Evolutionary conservation across 2,888 invertebrate genomes (phyloP).

Genomic region (Noctua pronuba): DNA sequence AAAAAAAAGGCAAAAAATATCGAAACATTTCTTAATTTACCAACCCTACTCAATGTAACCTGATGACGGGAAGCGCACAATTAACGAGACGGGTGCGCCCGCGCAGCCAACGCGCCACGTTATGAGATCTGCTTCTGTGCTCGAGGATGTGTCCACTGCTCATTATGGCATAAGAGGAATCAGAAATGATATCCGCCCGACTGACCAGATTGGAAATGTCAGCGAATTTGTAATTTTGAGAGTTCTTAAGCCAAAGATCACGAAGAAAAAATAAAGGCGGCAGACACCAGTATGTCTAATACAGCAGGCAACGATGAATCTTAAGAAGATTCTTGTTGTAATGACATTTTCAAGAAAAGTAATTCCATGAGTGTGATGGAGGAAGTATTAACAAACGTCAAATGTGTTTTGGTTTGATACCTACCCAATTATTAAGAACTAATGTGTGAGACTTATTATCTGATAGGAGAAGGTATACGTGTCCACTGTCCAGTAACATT

Average conservation of each 20-base stretch:
- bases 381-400: neutral
- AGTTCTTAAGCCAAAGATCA: neutral
- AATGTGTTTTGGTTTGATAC: neutral
- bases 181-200: slow-evolving; percentile 50
- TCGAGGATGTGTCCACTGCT: slow-evolving; percentile 54
- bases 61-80: slow-evolving; percentile 76
- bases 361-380: neutral
- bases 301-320: neutral
- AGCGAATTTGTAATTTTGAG: neutral
- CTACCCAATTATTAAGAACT: too few species aligned
- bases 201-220: slow-evolving; percentile 19
- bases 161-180: slow-evolving; percentile 49
- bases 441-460: too few species aligned
- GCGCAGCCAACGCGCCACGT: slow-evolving; percentile 45
- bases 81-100: slow-evolving; percentile 70
- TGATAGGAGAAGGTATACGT: too few species aligned
- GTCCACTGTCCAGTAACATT: too few species aligned
- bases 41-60: slow-evolving; percentile 68
- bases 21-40: neutral
- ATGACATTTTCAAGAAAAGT: neutral
- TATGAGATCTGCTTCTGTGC: slow-evolving; percentile 64
- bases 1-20: neutral
- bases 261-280: too few species aligned
- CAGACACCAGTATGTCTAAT: too few species aligned
- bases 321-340: neutral